Evolutionary conservation across 2,888 invertebrate genomes (phyloP), one percentile per base, ranked within the genome.

Genomic region (Odontocerum albicorne): DNA sequence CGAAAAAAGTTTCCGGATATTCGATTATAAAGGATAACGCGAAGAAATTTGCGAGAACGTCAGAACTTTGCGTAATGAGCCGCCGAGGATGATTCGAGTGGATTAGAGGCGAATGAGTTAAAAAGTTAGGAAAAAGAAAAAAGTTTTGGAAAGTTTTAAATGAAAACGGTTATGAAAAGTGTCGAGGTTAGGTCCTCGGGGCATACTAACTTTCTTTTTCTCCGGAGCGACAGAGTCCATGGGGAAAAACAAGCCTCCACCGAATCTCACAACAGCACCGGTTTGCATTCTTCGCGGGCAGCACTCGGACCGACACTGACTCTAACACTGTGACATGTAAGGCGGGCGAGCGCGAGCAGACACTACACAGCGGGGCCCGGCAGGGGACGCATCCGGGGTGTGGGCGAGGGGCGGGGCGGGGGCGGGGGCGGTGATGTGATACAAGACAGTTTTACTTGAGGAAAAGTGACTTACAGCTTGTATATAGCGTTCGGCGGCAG

Each of bases 331-430:
- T 49, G 57, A 54, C 57, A 57, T 57, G 54, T 38, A 49, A 39
- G 55, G 53, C 53, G 44, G 70, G 75, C 72, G 46, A 59, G 61
- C 40, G 21, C 40, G 21, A 38, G n/a, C 38, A 16, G 17, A 15
- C 38, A 38, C 38, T 21, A 40, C 40, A 40, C 40, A 40, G 70
- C 73, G 74, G 72, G 73, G 68, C 71, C 72, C 73, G 68, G 70
- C 71, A 74, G 72, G 73, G 68, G 70, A 72, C 72, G 68, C 70
- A 71, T 49, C 61, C 53, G 59, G 56, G 60, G 31, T 52, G 49
- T 49, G 39, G 70, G 74, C 72, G 43, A 58, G 59, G 70, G 73
- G 74, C 72, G 73, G 68, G 71, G 72, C 73, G 68, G 70, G 72
- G 49, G 61, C 51, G 60, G 57, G 60, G 56, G 32, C 33, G 33